phyloP scores from a whole-genome alignment of 2,888 invertebrate genomes.

The Mesochorus sp. region DNA sequence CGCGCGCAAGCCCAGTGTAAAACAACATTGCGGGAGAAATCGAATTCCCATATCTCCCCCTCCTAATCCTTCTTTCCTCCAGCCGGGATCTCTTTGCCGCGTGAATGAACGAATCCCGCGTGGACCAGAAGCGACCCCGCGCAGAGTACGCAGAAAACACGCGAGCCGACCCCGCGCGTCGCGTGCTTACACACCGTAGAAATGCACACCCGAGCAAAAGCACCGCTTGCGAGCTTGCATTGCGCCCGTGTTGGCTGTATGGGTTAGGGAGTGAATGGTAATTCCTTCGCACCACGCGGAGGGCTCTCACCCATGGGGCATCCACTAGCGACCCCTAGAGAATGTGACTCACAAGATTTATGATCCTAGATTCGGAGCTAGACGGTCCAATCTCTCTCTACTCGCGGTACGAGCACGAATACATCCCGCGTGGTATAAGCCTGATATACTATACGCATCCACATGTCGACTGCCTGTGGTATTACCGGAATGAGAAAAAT shows the following conservation, averaged over 20 bases:
- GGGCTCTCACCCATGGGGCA: slow-evolving; percentile 69
- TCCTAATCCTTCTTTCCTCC: background rate
- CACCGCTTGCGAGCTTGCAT: slow-evolving; percentile 37
- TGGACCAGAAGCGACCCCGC: slow-evolving; percentile 13
- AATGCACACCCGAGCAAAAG: slow-evolving; percentile 55
- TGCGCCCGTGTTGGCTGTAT: background rate
- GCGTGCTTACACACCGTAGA: slow-evolving; percentile 66
- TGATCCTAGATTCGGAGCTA: slow-evolving; percentile 70
- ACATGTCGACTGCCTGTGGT: slow-evolving; percentile 21
- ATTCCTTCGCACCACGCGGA: slow-evolving; percentile 79
- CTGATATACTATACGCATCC: slow-evolving; percentile 44
- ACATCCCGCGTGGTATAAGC: slow-evolving; percentile 17
- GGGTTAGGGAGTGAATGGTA: slow-evolving; percentile 66
- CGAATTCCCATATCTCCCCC: slow-evolving; percentile 17
- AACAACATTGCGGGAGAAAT: slow-evolving; percentile 49
- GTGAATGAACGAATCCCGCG: slow-evolving; percentile 67
- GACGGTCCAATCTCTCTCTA: slow-evolving; percentile 69
- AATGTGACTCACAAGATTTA: slow-evolving; percentile 80
- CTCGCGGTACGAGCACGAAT: slow-evolving; percentile 53
- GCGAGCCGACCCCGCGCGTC: slow-evolving; percentile 38
- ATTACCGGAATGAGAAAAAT: slow-evolving; percentile 41
- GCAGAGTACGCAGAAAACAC: slow-evolving; percentile 18
- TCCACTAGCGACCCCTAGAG: slow-evolving; percentile 68
- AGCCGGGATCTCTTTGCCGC: slow-evolving; percentile 6
- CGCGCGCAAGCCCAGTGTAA: slow-evolving; percentile 1